Evolutionary conservation across 2,113 vertebrate genomes (phyloP).

Genomic region (Psophia crepitans): DNA sequence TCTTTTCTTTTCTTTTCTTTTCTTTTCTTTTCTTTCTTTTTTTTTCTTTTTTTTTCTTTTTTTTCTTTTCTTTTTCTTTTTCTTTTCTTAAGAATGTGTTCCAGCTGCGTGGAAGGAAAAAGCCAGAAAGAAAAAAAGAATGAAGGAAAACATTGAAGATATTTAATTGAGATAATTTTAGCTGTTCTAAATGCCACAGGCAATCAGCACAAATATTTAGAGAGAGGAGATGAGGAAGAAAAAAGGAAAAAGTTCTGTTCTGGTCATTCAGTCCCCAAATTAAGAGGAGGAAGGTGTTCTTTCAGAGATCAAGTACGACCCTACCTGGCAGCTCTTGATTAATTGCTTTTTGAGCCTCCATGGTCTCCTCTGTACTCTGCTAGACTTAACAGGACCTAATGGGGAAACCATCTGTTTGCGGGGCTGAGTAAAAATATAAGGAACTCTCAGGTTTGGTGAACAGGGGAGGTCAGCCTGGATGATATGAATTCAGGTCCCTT

Average conservation of each 20-base stretch:
- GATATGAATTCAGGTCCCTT: neutral
- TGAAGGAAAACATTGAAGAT: constrained; percentile 37
- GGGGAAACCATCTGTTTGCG: neutral
- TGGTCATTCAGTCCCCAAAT: neutral
- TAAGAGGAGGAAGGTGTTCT: neutral
- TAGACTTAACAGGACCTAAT: neutral
- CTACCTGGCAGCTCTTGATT: neutral
- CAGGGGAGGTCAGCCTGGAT: neutral
- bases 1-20: neutral
- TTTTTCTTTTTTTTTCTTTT: too few relatives aligned
- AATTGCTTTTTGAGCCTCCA: neutral
- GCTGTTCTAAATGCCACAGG: constrained; percentile 37
- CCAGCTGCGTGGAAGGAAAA: constrained; percentile 39
- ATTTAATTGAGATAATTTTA: constrained; percentile 62
- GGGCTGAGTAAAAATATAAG: neutral
- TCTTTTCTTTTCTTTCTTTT: neutral
- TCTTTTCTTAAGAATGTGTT: constrained; percentile 15
- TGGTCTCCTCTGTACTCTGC: neutral
- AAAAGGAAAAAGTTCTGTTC: neutral
- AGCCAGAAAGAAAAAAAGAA: constrained; percentile 24
- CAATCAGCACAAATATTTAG: neutral
- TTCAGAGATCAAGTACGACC: neutral
- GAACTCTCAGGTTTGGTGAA: neutral
- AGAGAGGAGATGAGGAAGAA: neutral
- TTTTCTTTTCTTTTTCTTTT: neutral